Conservation (phyloP, 2,797 vertebrate species). For the Coracias cyanogaster region DNA sequence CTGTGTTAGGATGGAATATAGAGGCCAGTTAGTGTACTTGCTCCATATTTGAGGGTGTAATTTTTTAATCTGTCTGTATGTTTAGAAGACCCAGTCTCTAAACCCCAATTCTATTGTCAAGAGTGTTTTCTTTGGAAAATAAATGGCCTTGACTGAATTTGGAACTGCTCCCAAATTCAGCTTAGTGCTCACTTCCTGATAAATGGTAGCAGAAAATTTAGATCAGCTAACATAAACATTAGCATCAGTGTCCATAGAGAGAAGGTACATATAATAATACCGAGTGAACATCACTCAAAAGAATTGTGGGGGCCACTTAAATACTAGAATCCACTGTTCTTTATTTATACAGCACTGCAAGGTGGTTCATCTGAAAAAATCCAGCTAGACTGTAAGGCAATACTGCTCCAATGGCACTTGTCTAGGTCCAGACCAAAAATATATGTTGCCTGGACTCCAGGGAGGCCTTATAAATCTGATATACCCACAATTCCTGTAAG, state of each 20-base stretch:
- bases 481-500: not conserved
- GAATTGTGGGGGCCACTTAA: not conserved
- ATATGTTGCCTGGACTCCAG: not conserved
- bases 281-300: not conserved
- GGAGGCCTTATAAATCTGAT: not conserved
- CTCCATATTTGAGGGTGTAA: not conserved
- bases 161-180: not conserved
- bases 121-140: conserved; percentile 32
- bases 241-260: not conserved
- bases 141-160: conserved; percentile 9
- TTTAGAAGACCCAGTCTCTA: not conserved
- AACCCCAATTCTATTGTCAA: conserved; percentile 7
- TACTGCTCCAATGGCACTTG: not conserved
- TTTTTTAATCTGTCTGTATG: not conserved
- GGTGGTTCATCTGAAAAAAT: not conserved
- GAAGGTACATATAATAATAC: not conserved
- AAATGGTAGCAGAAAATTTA: conserved; percentile 29
- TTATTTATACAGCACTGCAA: not conserved
- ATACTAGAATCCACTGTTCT: not conserved
- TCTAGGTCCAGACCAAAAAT: not conserved
- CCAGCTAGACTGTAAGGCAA: not conserved
- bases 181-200: not conserved
- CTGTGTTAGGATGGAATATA: not conserved
- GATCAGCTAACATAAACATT: conserved; percentile 19
- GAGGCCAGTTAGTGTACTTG: not conserved